These are phyloP conservation scores for Odontomyia ornata DNA, from an alignment of 2,888 invertebrate species.

Conservation along the genomic window DNA sequence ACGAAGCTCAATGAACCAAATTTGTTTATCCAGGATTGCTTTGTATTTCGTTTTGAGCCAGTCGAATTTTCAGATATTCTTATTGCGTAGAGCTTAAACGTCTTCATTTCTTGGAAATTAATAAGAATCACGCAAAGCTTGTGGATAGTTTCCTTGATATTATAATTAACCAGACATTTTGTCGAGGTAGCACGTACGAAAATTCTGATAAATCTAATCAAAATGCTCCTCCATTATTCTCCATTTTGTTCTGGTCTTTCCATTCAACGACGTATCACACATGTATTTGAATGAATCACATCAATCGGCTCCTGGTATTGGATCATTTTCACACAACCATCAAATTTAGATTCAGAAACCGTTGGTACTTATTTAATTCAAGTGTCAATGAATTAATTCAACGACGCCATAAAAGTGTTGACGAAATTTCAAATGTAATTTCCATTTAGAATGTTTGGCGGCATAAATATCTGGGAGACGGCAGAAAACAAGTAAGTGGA, in stretches of 20 bases:
- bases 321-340: not conserved
- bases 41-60: too few relatives aligned
- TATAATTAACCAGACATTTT: not conserved
- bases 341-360: not conserved
- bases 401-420: conserved; percentile 18
- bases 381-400: conserved; percentile 12
- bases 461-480: conserved; percentile 46
- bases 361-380: conserved; percentile 21
- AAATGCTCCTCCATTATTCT: conserved; percentile 11
- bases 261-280: not conserved
- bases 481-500: conserved; percentile 49
- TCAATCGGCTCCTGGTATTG: conserved; percentile 13
- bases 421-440: conserved; percentile 1
- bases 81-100: too few relatives aligned
- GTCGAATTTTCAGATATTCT: too few relatives aligned
- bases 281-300: too few relatives aligned
- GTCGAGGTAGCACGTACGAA: not conserved
- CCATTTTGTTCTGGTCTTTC: conserved; percentile 9
- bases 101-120: too few relatives aligned
- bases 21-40: too few relatives aligned
- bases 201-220: conserved; percentile 11
- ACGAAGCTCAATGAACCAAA: too few relatives aligned
- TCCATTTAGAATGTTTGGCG: not conserved
- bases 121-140: too few relatives aligned
- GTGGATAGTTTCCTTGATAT: too few relatives aligned